Evolutionary conservation across 1,140 invertebrate species (phyloP), one percentile per base, ranked within the genome.

Genomic region (Chironomus tepperi): DNA sequence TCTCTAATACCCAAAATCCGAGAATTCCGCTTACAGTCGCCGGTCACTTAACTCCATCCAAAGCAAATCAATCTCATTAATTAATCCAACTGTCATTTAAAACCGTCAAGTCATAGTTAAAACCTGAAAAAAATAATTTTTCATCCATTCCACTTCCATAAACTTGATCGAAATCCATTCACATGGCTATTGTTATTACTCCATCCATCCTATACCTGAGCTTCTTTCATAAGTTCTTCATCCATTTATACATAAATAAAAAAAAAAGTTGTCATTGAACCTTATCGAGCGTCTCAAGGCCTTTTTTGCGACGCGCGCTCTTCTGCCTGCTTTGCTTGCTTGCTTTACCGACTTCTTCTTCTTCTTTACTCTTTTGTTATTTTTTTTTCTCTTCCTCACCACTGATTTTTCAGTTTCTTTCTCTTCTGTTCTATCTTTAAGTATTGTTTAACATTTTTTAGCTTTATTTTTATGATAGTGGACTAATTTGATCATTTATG

Each of bases 191-290:
- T 34, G 24, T 47, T 47, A 10, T 15, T 6, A 24, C 7, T 42
- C 15, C 9, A 73, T 42, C 21, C 7, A 73, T 42, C 47, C 16
- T 9, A n/a, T 18, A 70, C 65, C 16, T 34, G 24, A 34, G 24
- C 24, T 34, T 34, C 24, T 34, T 34, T 34, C 5, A 34, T 34
- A 34, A 34, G 24, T 34, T 34, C 24, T 9, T 19, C 16, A 70
- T n/a, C 18, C 18, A 72, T 34, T 9, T 16, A 67, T 42, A 34
- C 72, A 42, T n/a, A 10, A 73, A 15, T 7, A 10, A 42, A 6
- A 34, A 34, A 34, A 21, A 73, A 73, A 73, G 72, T 73, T 42
- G 21, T 73, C 15, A 73, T n/a, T 57, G 42, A 73, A 73, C 72
- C 72, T n/a, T n/a, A 57, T 42, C 72, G 21, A n/a, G 42, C 6